Percentiles rank a stretch among this genome's conserved stretches.
These are phyloP conservation scores for Strix uralensis DNA, from an alignment of 2,113 vertebrate species.

Conservation along the genomic window DNA sequence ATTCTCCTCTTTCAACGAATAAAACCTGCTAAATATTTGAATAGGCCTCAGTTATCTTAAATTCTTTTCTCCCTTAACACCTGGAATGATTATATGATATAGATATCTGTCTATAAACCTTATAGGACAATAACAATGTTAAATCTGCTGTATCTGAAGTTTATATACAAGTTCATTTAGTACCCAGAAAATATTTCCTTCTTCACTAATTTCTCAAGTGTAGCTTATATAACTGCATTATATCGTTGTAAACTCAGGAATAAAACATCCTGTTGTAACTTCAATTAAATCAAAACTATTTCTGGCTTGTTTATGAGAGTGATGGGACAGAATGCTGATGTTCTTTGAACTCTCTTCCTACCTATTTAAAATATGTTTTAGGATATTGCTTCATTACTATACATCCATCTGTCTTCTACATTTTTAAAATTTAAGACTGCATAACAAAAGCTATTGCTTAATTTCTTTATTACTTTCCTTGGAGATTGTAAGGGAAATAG, in stretches of 20 bases:
- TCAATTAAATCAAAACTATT: conserved; percentile 33
- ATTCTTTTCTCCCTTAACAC: background rate
- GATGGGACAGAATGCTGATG: background rate
- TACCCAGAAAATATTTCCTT: background rate
- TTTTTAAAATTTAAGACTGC: background rate
- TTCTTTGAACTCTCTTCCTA: conserved; percentile 1
- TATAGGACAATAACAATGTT: background rate
- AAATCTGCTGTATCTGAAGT: background rate
- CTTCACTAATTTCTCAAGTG: conserved; percentile 10
- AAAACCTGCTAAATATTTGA: background rate
- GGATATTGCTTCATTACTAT: background rate
- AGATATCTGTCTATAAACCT: background rate
- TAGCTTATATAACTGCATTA: background rate
- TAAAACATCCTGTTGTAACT: background rate
- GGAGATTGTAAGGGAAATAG: background rate
- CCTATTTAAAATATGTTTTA: background rate
- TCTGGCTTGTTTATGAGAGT: conserved; percentile 6
- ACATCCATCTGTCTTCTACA: background rate
- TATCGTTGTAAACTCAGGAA: background rate
- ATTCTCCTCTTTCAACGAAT: background rate
- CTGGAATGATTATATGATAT: background rate
- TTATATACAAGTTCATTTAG: background rate
- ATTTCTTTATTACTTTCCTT: background rate
- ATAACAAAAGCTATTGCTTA: background rate
- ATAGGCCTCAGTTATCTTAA: background rate